phyloP scores from a whole-genome alignment of 2,888 invertebrate genomes.

The Drepana falcataria region DNA sequence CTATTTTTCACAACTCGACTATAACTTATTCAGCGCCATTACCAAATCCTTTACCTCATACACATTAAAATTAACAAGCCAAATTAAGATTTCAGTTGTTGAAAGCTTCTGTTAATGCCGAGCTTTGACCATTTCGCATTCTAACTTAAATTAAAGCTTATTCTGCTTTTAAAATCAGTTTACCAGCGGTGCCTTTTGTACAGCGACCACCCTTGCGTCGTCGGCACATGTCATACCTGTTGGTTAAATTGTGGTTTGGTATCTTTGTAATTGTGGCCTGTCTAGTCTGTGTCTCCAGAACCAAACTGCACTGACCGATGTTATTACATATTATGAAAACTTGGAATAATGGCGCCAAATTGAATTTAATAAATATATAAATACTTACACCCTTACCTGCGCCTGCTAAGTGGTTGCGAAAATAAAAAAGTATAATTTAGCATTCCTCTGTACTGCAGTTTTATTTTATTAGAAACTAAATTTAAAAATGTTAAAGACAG shows the following conservation, averaged over 20 bases:
- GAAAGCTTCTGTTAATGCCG: conserved; percentile 73
- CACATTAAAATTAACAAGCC: conserved; percentile 68
- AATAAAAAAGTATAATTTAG: no score
- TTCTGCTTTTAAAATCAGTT: conserved; percentile 71
- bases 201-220: conserved; percentile 97
- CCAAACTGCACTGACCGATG: no score
- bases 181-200: conserved; percentile 99
- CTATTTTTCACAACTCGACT: conserved; percentile 22
- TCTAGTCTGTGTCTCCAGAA: no score
- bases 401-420: no score
- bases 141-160: conserved; percentile 44
- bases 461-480: no score
- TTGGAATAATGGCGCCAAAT: conserved; percentile 70
- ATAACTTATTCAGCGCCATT: conserved; percentile 72
- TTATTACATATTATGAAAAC: conserved; percentile 7
- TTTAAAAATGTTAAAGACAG: no score
- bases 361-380: conserved; percentile 12
- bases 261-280: conserved; percentile 35
- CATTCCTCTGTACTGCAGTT: no score
- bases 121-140: conserved; percentile 52
- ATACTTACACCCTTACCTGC: conserved; percentile 41
- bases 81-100: conserved; percentile 55
- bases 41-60: conserved; percentile 75
- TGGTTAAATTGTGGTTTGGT: conserved; percentile 67
- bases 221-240: conserved; percentile 99